These are phyloP conservation scores for Rhynchonycteris naso DNA, from an alignment of 2,797 vertebrate genomes.

Conservation along the genomic window DNA sequence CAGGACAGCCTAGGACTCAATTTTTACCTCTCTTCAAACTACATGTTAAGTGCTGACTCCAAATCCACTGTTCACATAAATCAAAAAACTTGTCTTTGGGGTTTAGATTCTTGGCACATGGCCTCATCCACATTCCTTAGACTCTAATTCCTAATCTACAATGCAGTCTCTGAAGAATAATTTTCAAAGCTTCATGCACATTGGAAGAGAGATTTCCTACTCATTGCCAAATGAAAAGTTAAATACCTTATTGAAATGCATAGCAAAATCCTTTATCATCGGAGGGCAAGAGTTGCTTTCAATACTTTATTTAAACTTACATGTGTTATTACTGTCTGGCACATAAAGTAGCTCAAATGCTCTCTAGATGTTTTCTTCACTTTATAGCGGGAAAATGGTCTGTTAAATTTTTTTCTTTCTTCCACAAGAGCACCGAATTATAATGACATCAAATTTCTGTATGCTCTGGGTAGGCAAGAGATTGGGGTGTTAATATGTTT, in stretches of 20 bases:
- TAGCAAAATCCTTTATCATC: constrained; percentile 62
- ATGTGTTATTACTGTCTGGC: constrained; percentile 56
- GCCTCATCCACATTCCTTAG: not conserved
- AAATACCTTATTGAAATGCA: constrained; percentile 68
- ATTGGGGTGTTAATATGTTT: constrained; percentile 59
- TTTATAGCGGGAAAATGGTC: not conserved
- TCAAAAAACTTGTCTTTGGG: not conserved
- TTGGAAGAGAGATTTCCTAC: constrained; percentile 51
- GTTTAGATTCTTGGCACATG: not conserved
- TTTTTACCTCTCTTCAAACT: not conserved
- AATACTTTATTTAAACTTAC: constrained; percentile 66
- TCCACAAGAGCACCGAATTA: constrained; percentile 33
- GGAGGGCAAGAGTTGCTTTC: constrained; percentile 69
- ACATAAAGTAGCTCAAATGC: constrained; percentile 46
- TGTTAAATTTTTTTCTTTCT: constrained; percentile 5
- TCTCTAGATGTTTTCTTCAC: constrained; percentile 57
- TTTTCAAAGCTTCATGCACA: constrained; percentile 1
- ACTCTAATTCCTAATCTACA: constrained; percentile 57
- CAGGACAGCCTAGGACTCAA: not conserved
- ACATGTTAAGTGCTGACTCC: not conserved
- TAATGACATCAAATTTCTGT: constrained; percentile 59
- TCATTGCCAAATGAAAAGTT: constrained; percentile 63
- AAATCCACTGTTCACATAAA: constrained; percentile 19
- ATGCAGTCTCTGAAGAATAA: constrained; percentile 25
- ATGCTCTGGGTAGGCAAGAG: not conserved